Conservation (phyloP, 2,797 vertebrate species). For the Ptychobarbus kaznakovi region DNA sequence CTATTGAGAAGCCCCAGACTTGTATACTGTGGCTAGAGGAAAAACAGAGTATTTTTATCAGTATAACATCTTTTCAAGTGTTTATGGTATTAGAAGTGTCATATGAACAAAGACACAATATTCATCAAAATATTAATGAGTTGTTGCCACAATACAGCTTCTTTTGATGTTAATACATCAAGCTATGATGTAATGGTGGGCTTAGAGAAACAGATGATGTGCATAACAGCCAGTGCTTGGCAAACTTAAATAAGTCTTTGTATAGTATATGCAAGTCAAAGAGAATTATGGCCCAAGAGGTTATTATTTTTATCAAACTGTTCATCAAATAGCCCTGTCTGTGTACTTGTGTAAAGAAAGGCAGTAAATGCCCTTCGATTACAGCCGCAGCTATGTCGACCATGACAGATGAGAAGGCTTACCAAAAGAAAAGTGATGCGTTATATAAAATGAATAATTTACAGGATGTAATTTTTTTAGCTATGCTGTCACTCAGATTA, state of each 20-base stretch:
- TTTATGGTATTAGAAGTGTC: conserved; percentile 23
- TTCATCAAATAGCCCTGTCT: neutral
- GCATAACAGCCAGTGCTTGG: conserved; percentile 12
- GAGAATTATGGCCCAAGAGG: conserved; percentile 32
- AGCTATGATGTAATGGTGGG: conserved; percentile 45
- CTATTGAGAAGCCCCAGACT: conserved; percentile 98
- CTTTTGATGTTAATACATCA: conserved; percentile 36
- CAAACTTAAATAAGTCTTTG: conserved; percentile 42
- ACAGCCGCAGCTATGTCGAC: neutral
- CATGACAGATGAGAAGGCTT: neutral
- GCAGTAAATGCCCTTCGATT: neutral
- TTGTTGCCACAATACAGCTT: conserved; percentile 27
- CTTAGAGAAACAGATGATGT: conserved; percentile 26
- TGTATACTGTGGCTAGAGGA: conserved; percentile 90
- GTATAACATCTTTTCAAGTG: conserved; percentile 36
- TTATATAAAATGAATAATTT: neutral
- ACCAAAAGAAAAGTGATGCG: neutral
- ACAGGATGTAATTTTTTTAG: neutral
- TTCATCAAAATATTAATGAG: conserved; percentile 40
- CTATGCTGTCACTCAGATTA: neutral
- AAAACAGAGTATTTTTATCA: conserved; percentile 34
- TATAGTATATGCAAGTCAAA: conserved; percentile 27
- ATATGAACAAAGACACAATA: conserved; percentile 30
- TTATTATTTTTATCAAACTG: conserved; percentile 30
- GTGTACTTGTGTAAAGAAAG: conserved; percentile 20